Percentiles rank a stretch among this genome's conserved stretches.
Conservation (phyloP, 2,888 invertebrate species). For the Candidula unifasciata region DNA sequence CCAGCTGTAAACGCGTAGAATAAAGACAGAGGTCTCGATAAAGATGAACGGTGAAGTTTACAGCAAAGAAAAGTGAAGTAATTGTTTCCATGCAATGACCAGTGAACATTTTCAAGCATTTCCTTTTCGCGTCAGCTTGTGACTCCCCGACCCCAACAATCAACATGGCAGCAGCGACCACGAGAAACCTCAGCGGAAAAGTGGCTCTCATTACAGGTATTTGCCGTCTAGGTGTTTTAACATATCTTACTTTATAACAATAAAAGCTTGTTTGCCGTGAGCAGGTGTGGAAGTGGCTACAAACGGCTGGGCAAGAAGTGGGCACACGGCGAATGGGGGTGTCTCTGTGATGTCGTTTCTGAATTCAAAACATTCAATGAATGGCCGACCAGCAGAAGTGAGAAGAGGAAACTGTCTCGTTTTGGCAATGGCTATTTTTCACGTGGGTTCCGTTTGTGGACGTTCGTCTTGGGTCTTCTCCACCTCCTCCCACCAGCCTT, state of each 20-base stretch:
- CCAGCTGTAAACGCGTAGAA: no score
- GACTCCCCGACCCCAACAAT: slow-evolving; percentile 50
- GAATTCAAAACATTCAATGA: slow-evolving; percentile 26
- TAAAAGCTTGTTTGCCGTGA: no score
- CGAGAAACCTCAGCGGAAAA: slow-evolving; percentile 67
- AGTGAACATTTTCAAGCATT: slow-evolving; percentile 33
- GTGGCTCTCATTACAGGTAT: slow-evolving; percentile 73
- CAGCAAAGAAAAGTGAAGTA: neutral
- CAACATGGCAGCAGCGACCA: no score
- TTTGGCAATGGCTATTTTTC: slow-evolving; percentile 22
- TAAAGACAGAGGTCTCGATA: no score
- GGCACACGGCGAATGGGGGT: no score
- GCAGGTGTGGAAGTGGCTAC: no score
- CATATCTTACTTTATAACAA: neutral
- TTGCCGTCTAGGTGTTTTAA: slow-evolving; percentile 18
- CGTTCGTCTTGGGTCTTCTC: no score
- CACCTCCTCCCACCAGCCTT: no score
- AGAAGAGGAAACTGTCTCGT: slow-evolving; percentile 38
- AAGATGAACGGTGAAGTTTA: neutral
- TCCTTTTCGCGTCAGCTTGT: slow-evolving; percentile 30
- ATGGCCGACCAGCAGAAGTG: slow-evolving; percentile 47
- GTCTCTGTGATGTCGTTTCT: no score
- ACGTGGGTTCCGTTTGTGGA: slow-evolving; percentile 13
- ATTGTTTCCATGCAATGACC: slow-evolving; percentile 25
- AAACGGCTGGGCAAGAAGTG: neutral